phyloP scores from a whole-genome alignment of 2,888 invertebrate genomes.

The Folsomia candida region DNA sequence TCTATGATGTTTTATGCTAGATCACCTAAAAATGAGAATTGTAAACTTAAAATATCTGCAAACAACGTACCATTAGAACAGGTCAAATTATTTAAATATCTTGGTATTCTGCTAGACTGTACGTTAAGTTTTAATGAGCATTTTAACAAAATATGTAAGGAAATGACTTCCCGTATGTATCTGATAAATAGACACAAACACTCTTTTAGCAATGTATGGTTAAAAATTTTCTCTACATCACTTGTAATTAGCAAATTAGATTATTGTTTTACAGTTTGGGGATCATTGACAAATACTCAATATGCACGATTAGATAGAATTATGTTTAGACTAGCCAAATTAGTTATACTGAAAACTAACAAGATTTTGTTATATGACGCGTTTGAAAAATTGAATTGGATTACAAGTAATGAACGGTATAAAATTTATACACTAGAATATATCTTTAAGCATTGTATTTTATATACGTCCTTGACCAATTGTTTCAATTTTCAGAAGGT shows the following conservation, averaged over 20 bases:
- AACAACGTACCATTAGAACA: background rate
- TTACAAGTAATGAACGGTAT: background rate
- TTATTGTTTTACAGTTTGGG: conserved; percentile 9
- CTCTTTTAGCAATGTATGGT: background rate
- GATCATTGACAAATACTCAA: background rate
- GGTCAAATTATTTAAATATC: background rate
- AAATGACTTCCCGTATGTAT: background rate
- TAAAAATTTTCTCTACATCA: background rate
- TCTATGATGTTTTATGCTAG: background rate
- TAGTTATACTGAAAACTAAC: background rate
- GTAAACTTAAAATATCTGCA: background rate
- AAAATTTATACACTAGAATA: background rate
- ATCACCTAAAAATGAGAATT: no score
- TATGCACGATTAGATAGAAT: background rate
- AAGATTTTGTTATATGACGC: background rate
- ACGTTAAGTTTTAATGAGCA: background rate
- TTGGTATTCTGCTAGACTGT: background rate
- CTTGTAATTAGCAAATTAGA: background rate
- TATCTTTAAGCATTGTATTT: background rate
- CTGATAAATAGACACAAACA: background rate
- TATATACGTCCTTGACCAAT: background rate
- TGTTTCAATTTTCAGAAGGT: background rate
- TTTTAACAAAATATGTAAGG: background rate
- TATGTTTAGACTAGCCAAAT: background rate
- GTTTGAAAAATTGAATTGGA: background rate